These are phyloP conservation scores for Norana najaformis DNA, from an alignment of 2,888 invertebrate genomes.

Conservation along the genomic window DNA sequence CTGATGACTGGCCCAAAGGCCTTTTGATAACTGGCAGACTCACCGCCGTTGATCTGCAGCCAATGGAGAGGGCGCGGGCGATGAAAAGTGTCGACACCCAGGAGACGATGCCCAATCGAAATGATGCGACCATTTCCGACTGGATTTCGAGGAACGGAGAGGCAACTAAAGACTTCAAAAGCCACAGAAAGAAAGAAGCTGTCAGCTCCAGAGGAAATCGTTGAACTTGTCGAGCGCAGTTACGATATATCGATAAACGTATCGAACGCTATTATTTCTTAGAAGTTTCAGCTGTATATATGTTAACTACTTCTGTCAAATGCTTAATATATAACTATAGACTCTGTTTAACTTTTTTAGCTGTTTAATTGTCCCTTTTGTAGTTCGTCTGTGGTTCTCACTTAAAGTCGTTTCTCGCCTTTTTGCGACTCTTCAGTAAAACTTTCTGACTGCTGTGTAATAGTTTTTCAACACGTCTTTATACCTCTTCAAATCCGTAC, in stretches of 20 bases:
- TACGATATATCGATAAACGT: not conserved
- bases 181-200: not conserved
- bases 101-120: not conserved
- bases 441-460: not conserved
- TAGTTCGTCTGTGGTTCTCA: not conserved
- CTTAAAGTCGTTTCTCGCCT: not conserved
- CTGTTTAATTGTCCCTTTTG: not conserved
- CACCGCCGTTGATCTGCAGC: slow-evolving; percentile 3
- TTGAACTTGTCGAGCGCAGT: not conserved
- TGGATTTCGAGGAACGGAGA: not conserved
- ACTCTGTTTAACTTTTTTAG: not conserved
- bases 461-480: not conserved
- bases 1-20: not conserved
- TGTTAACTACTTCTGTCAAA: no score
- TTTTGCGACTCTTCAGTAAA: not conserved
- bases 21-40: not conserved
- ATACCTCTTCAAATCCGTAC: not conserved
- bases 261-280: not conserved
- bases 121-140: not conserved
- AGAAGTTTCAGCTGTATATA: not conserved
- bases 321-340: no score
- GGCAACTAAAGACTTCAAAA: not conserved
- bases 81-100: not conserved
- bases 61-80: not conserved
- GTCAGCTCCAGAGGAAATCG: not conserved